A percentile compares a stretch with the other conserved stretches of the same genome.
These are phyloP conservation scores for Polyergus mexicanus DNA, from an alignment of 1,140 invertebrate species.

Conservation along the genomic window DNA sequence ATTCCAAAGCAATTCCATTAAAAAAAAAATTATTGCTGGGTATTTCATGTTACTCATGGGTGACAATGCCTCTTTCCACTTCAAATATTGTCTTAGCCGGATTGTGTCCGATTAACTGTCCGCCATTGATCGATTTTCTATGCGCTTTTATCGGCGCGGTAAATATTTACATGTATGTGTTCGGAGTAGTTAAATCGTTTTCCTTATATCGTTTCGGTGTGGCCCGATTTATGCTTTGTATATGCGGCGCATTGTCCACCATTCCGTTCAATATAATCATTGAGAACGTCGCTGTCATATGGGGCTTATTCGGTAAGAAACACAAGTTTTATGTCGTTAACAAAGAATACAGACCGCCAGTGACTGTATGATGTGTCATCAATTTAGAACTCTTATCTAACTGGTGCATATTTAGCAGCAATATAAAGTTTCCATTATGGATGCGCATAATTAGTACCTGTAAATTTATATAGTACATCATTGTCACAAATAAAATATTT, in stretches of 20 bases:
- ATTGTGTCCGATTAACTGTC: constrained; percentile 95
- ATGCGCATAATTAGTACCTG: constrained; percentile 63
- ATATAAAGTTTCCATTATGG: constrained; percentile 53
- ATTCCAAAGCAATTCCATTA: constrained; percentile 94
- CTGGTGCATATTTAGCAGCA: constrained; percentile 25
- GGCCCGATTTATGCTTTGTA: constrained; percentile 92
- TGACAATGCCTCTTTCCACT: constrained; percentile 96
- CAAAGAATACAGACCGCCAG: constrained; percentile 90
- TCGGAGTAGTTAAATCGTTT: constrained; percentile 98
- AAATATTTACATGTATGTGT: constrained; percentile 98
- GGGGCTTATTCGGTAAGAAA: constrained; percentile 96
- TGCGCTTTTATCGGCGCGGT: constrained; percentile 96
- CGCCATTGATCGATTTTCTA: constrained; percentile 93
- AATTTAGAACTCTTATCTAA: constrained; percentile 34
- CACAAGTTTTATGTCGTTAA: constrained; percentile 98
- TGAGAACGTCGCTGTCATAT: constrained; percentile 97
- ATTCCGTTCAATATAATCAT: constrained; percentile 97
- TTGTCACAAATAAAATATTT: constrained; percentile 57
- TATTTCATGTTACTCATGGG: constrained; percentile 98
- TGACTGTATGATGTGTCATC: constrained; percentile 86
- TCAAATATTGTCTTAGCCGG: constrained; percentile 95
- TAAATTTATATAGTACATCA: constrained; percentile 48
- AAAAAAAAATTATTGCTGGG: constrained; percentile 94
- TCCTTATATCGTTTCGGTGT: constrained; percentile 94
- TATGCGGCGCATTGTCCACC: constrained; percentile 94